Conservation (phyloP, 1,140 invertebrate genomes). For the Hirudo medicinalis region DNA sequence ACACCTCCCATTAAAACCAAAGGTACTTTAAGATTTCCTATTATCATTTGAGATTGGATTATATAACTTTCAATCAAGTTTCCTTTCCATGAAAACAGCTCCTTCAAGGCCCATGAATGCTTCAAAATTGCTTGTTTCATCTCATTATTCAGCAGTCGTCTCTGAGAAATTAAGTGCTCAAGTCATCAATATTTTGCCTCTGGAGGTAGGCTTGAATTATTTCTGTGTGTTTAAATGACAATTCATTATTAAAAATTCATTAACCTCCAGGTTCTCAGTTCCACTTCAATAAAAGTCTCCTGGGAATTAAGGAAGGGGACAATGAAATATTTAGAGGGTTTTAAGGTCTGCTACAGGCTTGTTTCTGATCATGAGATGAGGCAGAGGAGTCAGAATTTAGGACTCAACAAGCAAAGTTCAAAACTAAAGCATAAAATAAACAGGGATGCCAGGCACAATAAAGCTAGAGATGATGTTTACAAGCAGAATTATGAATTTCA, state of each 20-base stretch:
- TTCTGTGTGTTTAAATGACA: neutral
- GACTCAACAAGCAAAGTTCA: too few species aligned
- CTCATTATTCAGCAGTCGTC: neutral
- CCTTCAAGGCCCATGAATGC: neutral
- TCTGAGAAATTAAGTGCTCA: constrained; percentile 6
- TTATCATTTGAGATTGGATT: neutral
- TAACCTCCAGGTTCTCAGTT: constrained; percentile 61
- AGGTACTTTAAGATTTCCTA: constrained; percentile 27
- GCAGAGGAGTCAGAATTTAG: too few species aligned
- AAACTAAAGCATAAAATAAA: too few species aligned
- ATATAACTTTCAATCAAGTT: neutral
- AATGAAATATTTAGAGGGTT: constrained; percentile 57
- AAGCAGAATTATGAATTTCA: too few species aligned
- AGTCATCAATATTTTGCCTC: neutral
- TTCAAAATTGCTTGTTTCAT: neutral
- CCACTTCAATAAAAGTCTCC: constrained; percentile 64
- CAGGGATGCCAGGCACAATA: too few species aligned
- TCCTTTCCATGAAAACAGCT: neutral
- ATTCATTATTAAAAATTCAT: constrained; percentile 24
- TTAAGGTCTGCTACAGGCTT: constrained; percentile 69
- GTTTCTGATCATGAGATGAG: too few species aligned
- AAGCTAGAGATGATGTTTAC: constrained; percentile 27
- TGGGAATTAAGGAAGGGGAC: constrained; percentile 57
- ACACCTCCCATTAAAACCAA: constrained; percentile 42
- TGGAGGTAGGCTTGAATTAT: neutral